Evolutionary conservation across 2,888 invertebrate species (phyloP), one percentile per base, ranked within the genome.

Genomic region (Ptychoptera albimana): DNA sequence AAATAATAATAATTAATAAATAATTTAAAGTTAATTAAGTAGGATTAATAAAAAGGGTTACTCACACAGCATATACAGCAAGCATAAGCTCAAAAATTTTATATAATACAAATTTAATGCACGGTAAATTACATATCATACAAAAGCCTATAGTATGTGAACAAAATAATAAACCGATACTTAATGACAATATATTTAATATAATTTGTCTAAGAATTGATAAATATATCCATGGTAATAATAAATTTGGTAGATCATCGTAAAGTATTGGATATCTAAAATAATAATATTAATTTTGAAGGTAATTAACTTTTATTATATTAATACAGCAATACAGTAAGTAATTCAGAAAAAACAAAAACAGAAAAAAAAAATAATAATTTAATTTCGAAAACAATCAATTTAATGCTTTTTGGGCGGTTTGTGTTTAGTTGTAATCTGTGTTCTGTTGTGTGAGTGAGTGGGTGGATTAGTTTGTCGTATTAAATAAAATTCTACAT

Each of bases 221-320:
- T 1, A 54, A 45, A 13, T 57, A 42, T 13, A 64, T 57, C 3
- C 58, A 54, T 12, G 64, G 64, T 45, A 60, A 45, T 4, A 63
- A 48, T 10, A 63, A 48, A 34, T 63, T 60, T 5, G 57, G 50
- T 16, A 56, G 50, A 0, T 57, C 54, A 16, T 58, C 52, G 7
- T 57, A 55, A 37, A 64, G 46, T 37, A 63, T 57, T 1, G 63
- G 64, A 51, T 57, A 61, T 8, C 63, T 63, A 29, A 2, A 39
- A 7, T 23, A 23, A 23, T 23, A 5, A 9, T 9, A 8, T 31
- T 31, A 9, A 11, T 9, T 9, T 11, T 31, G 11, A 31, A 31
- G 11, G 8, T 11, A n/a, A n/a, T n/a, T n/a, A n/a, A n/a, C n/a
- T n/a, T n/a, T n/a, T n/a, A n/a, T n/a, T n/a, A n/a, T n/a, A n/a